phyloP scores from a whole-genome alignment of 2,888 invertebrate genomes.

The Ichneumoninae sp. region DNA sequence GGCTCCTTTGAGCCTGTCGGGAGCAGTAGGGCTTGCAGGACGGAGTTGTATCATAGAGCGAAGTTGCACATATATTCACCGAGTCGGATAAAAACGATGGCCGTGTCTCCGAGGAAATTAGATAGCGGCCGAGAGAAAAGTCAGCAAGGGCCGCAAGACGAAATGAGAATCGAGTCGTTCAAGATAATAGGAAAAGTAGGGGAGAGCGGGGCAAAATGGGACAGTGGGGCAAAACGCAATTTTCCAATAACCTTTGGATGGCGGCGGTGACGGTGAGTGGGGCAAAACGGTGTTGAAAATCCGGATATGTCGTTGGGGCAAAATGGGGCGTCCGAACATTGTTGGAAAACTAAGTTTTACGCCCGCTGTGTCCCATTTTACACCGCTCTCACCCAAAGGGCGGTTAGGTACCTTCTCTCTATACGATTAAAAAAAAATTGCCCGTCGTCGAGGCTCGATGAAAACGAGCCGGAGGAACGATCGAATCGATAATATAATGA shows the following conservation, averaged over 20 bases:
- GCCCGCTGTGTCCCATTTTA: too few relatives aligned
- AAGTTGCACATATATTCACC: constrained; percentile 13
- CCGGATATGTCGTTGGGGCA: too few relatives aligned
- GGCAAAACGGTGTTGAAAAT: too few relatives aligned
- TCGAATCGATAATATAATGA: neutral
- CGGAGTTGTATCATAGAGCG: constrained; percentile 15
- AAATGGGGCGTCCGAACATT: too few relatives aligned
- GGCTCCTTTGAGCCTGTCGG: constrained; percentile 43
- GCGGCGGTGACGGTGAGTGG: too few relatives aligned
- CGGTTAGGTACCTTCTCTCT: neutral
- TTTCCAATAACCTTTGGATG: too few relatives aligned
- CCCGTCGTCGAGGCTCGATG: neutral
- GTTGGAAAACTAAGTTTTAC: too few relatives aligned
- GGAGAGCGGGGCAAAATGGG: too few relatives aligned
- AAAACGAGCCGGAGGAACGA: neutral
- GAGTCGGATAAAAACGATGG: constrained; percentile 22
- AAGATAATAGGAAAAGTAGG: neutral
- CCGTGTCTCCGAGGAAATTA: constrained; percentile 47
- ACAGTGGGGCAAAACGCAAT: too few relatives aligned
- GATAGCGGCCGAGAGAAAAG: constrained; percentile 21
- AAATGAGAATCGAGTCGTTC: neutral
- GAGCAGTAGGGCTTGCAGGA: constrained; percentile 22
- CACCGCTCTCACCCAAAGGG: neutral
- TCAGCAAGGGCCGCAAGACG: neutral
- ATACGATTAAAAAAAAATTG: neutral